A percentile compares a stretch with the other conserved stretches of the same genome.
phyloP scores from a whole-genome alignment of 1,140 invertebrate species.

The Achroia grisella region DNA sequence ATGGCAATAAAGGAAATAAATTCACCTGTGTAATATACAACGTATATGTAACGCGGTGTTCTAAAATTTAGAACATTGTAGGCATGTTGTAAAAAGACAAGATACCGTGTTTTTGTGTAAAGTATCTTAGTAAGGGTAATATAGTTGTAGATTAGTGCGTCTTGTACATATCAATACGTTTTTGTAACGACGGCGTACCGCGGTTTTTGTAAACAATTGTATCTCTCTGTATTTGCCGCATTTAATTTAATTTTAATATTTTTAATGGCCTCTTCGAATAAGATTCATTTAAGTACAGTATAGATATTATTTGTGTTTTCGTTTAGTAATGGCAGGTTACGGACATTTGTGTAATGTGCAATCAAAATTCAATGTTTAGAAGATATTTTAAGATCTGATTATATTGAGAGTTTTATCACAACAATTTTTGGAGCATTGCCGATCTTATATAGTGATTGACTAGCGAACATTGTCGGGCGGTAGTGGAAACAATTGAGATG shows the following conservation, averaged over 20 bases:
- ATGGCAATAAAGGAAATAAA: constrained; percentile 32
- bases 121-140: constrained; percentile 42
- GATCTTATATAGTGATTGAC: constrained; percentile 5
- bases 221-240: constrained; percentile 33
- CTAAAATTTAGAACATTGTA: constrained; percentile 60
- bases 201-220: constrained; percentile 45
- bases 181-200: constrained; percentile 33
- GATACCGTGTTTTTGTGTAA: constrained; percentile 31
- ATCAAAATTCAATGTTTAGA: constrained; percentile 36
- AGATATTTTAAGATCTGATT: constrained; percentile 42
- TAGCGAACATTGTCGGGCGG: no score
- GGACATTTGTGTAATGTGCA: constrained; percentile 34
- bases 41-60: constrained; percentile 31
- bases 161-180: constrained; percentile 64
- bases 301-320: constrained; percentile 19
- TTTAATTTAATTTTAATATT: constrained; percentile 30
- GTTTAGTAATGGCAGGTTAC: constrained; percentile 22
- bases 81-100: constrained; percentile 51
- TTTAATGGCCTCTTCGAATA: constrained; percentile 26
- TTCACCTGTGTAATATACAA: constrained; percentile 24
- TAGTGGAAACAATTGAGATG: no score
- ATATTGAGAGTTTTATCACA: constrained; percentile 3
- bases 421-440: neutral
- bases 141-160: constrained; percentile 23
- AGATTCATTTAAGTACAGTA: constrained; percentile 38